Conservation (phyloP, 2,113 vertebrate species). For the Podarcis muralis region DNA sequence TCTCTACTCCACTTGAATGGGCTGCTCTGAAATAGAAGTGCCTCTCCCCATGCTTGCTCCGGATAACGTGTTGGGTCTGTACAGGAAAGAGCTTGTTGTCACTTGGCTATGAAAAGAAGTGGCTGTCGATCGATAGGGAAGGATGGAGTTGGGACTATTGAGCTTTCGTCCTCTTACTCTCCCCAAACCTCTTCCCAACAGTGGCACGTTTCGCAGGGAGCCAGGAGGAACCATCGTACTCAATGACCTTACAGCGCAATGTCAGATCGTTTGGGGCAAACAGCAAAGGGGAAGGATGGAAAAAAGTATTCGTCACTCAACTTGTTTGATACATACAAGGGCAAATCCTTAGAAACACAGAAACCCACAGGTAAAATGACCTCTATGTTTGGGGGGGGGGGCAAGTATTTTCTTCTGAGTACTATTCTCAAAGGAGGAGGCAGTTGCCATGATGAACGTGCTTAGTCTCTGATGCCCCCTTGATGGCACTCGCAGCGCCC, state of each 20-base stretch:
- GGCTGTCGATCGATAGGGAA: background rate
- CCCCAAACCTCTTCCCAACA: slow-evolving; percentile 50
- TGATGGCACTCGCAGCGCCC: slow-evolving; percentile 40
- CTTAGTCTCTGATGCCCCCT: background rate
- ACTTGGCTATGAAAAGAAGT: no score
- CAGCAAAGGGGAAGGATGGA: slow-evolving; percentile 99
- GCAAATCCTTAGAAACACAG: slow-evolving; percentile 97
- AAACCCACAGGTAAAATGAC: slow-evolving; percentile 89
- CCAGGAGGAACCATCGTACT: slow-evolving; percentile 93
- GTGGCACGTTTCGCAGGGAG: slow-evolving; percentile 77
- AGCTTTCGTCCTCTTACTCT: background rate
- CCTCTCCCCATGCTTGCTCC: background rate
- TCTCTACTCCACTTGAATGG: background rate
- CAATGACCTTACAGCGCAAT: slow-evolving; percentile 99
- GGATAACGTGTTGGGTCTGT: background rate
- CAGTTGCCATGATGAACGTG: slow-evolving; percentile 14
- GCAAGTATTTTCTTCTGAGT: background rate
- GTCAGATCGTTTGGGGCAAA: slow-evolving; percentile 98
- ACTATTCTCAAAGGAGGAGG: background rate
- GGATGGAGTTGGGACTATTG: background rate
- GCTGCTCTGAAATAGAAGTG: background rate
- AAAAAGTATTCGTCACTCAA: slow-evolving; percentile 99
- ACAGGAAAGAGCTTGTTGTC: background rate
- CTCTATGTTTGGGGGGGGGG: background rate
- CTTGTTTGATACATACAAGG: slow-evolving; percentile 98